Base-by-base conservation (phyloP, 2,888 invertebrate species). In the Lithodes maja region DNA sequence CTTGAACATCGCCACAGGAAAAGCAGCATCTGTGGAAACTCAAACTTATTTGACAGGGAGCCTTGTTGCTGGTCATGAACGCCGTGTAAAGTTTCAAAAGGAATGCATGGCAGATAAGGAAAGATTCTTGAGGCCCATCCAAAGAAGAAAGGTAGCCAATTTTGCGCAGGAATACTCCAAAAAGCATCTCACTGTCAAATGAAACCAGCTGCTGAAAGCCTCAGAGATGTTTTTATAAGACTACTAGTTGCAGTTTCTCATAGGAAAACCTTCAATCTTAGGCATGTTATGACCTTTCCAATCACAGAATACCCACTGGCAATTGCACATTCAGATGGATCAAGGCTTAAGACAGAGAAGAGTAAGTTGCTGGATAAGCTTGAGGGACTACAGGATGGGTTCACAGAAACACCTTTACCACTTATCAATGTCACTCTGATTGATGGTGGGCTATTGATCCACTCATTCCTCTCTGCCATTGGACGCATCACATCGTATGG, bases 1-100 rank as follows among this genome's bases (percentile, higher is more conserved):
- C 71, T 71, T 80, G 80, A 80, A 55, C 55, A 55, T 2, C 55
- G 61, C 55, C 7, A n/a, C 33, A 17, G 80, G 55, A 80, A 80
- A 55, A 80, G 33, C 12, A 55, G 55, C 61, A 7, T 17, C 54
- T 80, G 80, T 55, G 55, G 55, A 54, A n/a, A 79, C 79, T 55
- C 15, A 33, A 55, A 5, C 55, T 80, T 3, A 5, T 54, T n/a
- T n/a, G 53, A 52, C 9, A n/a, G 79, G 7, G n/a, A 7, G 55
- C 3, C 49, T 80, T 61, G 2, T n/a, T 12, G 2, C 2, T 3
- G 54, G 53, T 79, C 79, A 54, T 52, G n/a, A 52, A n/a, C 7
- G 33, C 17, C 9, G 80, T 17, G 5, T 80, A 33, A 33, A 5
- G 55, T 33, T 55, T 55, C 80, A 55, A 55, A 15, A 78, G 1